Percentiles rank a stretch among this genome's conserved stretches.
phyloP scores from a whole-genome alignment of 2,888 invertebrate genomes.

The Agrochola circellaris region DNA sequence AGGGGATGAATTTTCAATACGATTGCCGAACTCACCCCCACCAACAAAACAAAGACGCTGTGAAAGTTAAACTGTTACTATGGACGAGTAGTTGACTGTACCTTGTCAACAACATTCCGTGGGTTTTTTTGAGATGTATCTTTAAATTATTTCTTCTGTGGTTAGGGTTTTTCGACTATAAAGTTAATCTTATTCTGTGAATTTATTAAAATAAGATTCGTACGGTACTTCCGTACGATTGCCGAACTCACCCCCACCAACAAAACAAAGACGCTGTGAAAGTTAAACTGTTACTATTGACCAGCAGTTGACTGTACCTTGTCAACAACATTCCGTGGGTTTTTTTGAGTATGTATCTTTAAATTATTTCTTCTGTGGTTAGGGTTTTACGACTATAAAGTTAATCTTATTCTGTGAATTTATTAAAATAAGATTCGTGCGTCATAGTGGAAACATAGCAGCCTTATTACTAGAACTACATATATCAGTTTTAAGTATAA shows the following conservation, averaged over 20 bases:
- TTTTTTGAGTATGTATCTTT: neutral
- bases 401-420: neutral
- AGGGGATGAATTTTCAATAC: too few species aligned
- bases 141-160: neutral
- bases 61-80: neutral
- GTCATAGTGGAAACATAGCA: neutral
- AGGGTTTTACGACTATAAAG: neutral
- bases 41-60: neutral
- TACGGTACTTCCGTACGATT: too few species aligned
- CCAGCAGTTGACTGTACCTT: too few species aligned
- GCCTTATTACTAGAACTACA: neutral
- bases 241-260: neutral
- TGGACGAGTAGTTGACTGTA: too few species aligned
- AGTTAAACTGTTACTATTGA: neutral
- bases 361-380: neutral
- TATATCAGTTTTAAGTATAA: too few species aligned
- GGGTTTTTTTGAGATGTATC: neutral
- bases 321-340: neutral
- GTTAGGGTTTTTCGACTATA: neutral
- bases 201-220: neutral
- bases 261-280: neutral
- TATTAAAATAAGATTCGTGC: neutral
- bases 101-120: neutral
- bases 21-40: neutral
- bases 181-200: neutral